phyloP scores from a whole-genome alignment of 2,888 invertebrate genomes.

The Hemithea aestivaria region DNA sequence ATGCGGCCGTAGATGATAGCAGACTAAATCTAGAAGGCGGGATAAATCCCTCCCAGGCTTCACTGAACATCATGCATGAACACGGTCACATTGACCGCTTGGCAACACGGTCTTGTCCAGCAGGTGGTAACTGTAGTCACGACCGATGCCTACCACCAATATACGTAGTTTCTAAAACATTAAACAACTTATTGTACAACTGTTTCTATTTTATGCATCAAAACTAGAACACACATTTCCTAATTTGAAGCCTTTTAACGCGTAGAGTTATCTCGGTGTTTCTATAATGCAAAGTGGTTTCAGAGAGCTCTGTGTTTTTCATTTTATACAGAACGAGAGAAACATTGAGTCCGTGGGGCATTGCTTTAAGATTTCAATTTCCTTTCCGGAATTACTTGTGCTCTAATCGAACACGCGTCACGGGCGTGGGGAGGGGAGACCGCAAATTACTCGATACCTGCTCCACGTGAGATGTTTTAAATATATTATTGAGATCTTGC shows the following conservation, averaged over 20 bases:
- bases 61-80: no score
- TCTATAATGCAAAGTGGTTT: slow-evolving; percentile 26
- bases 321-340: slow-evolving; percentile 58
- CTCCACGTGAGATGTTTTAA: slow-evolving; percentile 70
- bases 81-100: no score
- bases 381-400: slow-evolving; percentile 77
- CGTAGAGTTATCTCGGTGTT: slow-evolving; percentile 17
- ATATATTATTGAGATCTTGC: slow-evolving; percentile 65
- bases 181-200: no score
- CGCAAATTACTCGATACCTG: slow-evolving; percentile 69
- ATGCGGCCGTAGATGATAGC: no score
- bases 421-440: slow-evolving; percentile 54
- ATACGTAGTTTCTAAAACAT: no score
- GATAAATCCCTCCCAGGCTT: no score
- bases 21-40: no score
- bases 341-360: slow-evolving; percentile 71
- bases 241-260: slow-evolving; percentile 14
- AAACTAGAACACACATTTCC: slow-evolving; percentile 35
- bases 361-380: slow-evolving; percentile 79
- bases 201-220: no score
- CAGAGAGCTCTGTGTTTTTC: slow-evolving; percentile 51
- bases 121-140: no score
- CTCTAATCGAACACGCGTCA: slow-evolving; percentile 77
- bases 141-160: no score
- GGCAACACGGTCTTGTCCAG: no score